Conservation (phyloP, 92 coral and sea anemone genomes). For the Hydrozoanthus gracilis region DNA sequence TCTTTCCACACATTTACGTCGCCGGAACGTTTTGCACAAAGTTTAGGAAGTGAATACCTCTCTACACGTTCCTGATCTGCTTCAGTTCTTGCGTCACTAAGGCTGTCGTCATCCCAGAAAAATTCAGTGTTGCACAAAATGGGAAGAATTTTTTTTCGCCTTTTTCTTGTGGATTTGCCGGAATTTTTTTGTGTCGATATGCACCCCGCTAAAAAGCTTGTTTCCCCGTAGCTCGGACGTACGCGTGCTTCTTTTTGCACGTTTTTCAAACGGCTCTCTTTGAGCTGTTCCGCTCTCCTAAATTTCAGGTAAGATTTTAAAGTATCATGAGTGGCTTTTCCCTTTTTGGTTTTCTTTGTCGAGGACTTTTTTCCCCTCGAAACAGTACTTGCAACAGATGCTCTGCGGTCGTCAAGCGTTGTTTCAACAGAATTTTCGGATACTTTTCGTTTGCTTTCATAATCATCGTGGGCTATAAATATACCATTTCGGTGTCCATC, state of each 20-base stretch:
- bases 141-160: background rate
- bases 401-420: background rate
- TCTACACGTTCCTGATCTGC: background rate
- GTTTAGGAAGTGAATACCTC: conserved; percentile 36
- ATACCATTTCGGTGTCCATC: conserved; percentile 2
- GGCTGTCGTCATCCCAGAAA: background rate
- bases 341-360: background rate
- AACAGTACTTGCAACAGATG: background rate
- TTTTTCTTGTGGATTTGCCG: background rate
- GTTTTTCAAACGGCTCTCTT: conserved; percentile 59
- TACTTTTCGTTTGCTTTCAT: background rate
- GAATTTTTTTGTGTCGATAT: background rate
- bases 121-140: background rate
- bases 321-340: conserved; percentile 63
- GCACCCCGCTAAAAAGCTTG: conserved; percentile 7
- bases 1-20: conserved; percentile 42
- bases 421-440: background rate
- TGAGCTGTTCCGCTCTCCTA: conserved; percentile 53
- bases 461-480: background rate
- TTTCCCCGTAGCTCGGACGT: conserved; percentile 32
- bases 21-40: conserved; percentile 11
- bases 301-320: conserved; percentile 58
- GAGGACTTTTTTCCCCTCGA: conserved; percentile 1
- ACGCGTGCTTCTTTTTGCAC: conserved; percentile 59
- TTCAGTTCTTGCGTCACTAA: background rate